A percentile compares a stretch with the other conserved stretches of the same genome.
These are phyloP conservation scores for Belgica antarctica DNA, from an alignment of 2,888 invertebrate species.

Conservation along the genomic window DNA sequence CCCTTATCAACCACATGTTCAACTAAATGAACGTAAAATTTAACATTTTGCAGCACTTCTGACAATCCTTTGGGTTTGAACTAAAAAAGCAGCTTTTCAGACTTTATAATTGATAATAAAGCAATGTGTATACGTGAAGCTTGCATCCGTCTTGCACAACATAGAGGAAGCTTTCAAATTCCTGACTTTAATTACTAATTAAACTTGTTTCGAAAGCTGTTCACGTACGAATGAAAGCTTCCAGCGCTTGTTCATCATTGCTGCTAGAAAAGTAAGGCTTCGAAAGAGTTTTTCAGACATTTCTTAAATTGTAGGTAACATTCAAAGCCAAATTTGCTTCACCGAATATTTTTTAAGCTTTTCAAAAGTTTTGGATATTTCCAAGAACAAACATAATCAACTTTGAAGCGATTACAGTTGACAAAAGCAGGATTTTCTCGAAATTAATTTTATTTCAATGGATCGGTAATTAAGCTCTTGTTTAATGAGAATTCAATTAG, in stretches of 20 bases:
- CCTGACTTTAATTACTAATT: not conserved
- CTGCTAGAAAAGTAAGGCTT: not conserved
- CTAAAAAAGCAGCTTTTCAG: not conserved
- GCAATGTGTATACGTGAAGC: not conserved
- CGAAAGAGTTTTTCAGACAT: not conserved
- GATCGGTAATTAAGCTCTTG: no score
- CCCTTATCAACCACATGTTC: not conserved
- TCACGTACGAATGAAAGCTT: not conserved
- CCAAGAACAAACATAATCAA: no score
- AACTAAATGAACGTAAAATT: constrained; percentile 6
- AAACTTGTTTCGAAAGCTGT: constrained; percentile 6
- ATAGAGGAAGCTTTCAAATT: not conserved
- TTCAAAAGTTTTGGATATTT: no score
- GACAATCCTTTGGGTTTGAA: not conserved
- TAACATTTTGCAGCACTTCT: not conserved
- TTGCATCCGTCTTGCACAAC: not conserved
- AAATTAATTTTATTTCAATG: no score
- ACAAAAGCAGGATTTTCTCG: no score
- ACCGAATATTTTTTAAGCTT: no score
- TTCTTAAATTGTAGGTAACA: no score
- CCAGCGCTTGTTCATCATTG: no score
- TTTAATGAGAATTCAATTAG: no score
- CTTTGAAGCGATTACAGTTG: no score
- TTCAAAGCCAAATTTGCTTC: no score
- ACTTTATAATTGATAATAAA: not conserved